phyloP scores from a whole-genome alignment of 2,888 invertebrate species.

The Athripsodes cinereus region DNA sequence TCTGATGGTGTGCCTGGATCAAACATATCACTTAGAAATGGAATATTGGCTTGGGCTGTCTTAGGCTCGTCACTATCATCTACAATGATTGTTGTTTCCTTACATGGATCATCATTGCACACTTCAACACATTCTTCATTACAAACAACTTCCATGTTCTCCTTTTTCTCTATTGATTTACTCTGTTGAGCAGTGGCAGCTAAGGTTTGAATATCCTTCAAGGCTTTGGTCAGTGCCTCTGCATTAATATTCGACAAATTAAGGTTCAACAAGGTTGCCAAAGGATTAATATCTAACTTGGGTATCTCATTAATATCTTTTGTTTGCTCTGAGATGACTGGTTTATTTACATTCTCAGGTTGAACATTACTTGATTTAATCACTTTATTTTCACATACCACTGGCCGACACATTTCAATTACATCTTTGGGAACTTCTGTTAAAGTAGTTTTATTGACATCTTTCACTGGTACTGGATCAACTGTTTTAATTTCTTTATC shows the following conservation, averaged over 20 bases:
- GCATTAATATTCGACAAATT: conserved; percentile 39
- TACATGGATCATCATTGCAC: conserved; percentile 42
- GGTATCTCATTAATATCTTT: background rate
- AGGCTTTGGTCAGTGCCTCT: conserved; percentile 40
- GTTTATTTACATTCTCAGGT: background rate
- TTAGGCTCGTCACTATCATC: conserved; percentile 31
- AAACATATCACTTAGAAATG: conserved; percentile 48
- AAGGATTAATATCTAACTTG: conserved; percentile 6
- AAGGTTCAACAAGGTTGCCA: conserved; percentile 35
- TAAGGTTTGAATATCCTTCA: conserved; percentile 44
- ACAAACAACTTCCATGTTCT: conserved; percentile 28
- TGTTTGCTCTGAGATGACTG: background rate
- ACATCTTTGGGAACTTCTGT: too few species aligned
- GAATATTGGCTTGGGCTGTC: conserved; percentile 33
- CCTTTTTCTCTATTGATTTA: background rate
- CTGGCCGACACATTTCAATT: too few species aligned
- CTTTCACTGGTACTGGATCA: too few species aligned
- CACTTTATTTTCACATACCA: too few species aligned
- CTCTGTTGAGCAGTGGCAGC: conserved; percentile 16
- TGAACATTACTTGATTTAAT: too few species aligned
- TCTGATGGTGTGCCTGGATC: conserved; percentile 35
- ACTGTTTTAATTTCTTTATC: background rate
- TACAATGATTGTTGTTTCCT: conserved; percentile 32
- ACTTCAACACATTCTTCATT: conserved; percentile 46
- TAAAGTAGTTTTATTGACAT: too few species aligned